Evolutionary conservation across 30 jellyfish, hydroid and myxozoan genomes (phyloP), one percentile per base, ranked within the genome.

Genomic region (Aurelia aurita): DNA sequence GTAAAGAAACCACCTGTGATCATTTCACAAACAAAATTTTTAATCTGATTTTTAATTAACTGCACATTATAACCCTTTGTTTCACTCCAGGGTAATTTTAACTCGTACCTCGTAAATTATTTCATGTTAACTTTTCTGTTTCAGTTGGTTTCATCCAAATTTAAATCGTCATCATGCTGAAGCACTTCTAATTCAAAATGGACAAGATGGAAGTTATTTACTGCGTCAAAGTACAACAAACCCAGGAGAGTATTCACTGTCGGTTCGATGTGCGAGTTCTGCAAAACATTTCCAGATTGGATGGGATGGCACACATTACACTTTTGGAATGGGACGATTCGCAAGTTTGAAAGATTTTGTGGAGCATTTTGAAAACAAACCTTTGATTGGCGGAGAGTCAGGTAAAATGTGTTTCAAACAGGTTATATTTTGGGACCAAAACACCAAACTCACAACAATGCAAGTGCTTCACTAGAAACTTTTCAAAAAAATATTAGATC

Each of bases 121-220:
- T 31, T 11, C 46, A 1, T 5, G 26, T 61, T 47, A 46, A 1
- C 46, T 9, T 69, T 39, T 69, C 34, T 44, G 25, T 47, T 35
- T 19, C 47, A 94, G 99, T 67, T 94, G 99, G 99, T 94, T 80
- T 87, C 99, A 94, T 73, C 97, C 99, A 84, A 94, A 89, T 66
- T 74, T 94, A 43, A 82, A 94, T 25, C 87, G 99, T 3, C 99
- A 94, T 69, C 99, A 94, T 58, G 97, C 99, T 9, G 99, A 94
- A 72, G 99, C 99, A 18, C 89, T 94, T 20, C 70, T 94, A 68
- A 77, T 94, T 53, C 99, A 94, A 71, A 94, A 94, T 89, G 99
- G 97, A 2, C 84, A 84, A 64, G 99, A 89, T 85, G 99, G 99
- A 6, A 83, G 97, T 73, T 94, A 94, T 69, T 87, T 94, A 28